Conservation (phyloP, 2,113 vertebrate species). For the Laterallus jamaicensis region DNA sequence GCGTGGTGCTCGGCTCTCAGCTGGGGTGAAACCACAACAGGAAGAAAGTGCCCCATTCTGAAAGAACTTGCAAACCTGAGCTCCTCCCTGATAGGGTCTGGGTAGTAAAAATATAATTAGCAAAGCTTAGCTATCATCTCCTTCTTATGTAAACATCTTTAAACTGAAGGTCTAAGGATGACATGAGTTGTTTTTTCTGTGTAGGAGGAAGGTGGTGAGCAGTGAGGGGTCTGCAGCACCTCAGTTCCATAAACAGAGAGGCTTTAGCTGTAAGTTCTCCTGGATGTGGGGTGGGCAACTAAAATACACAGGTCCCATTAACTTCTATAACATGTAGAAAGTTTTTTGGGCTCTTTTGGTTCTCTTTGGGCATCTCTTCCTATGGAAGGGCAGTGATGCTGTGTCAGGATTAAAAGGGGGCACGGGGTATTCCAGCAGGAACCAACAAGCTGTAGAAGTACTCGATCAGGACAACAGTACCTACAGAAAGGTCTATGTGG, state of each 20-base stretch:
- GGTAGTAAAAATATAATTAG: background rate
- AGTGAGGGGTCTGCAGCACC: background rate
- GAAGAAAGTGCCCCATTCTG: background rate
- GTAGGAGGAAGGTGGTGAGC: background rate
- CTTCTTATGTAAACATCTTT: background rate
- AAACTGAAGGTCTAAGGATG: background rate
- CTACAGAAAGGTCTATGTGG: background rate
- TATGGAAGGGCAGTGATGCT: background rate
- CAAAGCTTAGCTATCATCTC: background rate
- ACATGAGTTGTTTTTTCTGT: background rate
- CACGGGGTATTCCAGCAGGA: background rate
- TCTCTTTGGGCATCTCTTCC: background rate
- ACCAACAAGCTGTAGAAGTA: background rate
- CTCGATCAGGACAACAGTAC: background rate
- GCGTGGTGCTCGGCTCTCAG: too few relatives aligned
- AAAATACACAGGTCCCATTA: background rate
- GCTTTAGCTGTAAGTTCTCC: background rate
- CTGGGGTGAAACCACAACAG: too few relatives aligned
- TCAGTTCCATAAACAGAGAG: background rate
- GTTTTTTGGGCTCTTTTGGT: background rate
- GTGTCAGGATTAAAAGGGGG: background rate
- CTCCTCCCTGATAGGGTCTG: background rate
- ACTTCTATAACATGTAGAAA: background rate
- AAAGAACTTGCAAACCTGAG: background rate
- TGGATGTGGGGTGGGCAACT: background rate